These are phyloP conservation scores for Drosophila kurseongensis DNA, from an alignment of 1,140 invertebrate species.

Conservation along the genomic window DNA sequence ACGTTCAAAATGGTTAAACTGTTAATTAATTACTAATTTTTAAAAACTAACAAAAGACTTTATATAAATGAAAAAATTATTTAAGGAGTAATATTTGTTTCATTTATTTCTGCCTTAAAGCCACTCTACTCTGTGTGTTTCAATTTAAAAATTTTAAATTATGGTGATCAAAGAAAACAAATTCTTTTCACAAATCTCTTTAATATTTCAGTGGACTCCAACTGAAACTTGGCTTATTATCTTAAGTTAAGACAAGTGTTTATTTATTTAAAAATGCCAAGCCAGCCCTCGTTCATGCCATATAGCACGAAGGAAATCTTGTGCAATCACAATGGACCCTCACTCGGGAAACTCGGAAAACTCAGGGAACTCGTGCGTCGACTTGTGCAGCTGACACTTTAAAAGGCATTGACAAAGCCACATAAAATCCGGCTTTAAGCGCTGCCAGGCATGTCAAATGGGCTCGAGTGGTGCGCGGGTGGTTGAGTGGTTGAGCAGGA, in stretches of 20 bases:
- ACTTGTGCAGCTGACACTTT: conserved; percentile 71
- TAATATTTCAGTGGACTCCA: not conserved
- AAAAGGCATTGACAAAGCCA: conserved; percentile 67
- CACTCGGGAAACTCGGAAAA: conserved; percentile 8
- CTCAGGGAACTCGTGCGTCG: conserved; percentile 38
- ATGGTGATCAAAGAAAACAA: too few species aligned
- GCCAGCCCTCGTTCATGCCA: conserved; percentile 19
- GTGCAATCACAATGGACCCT: conserved; percentile 29
- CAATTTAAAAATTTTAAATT: too few species aligned
- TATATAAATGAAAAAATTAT: too few species aligned
- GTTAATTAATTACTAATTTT: too few species aligned
- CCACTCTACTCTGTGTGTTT: too few species aligned
- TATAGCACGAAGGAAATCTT: conserved; percentile 7
- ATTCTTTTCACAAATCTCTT: not conserved
- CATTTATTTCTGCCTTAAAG: too few species aligned
- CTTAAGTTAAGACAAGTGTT: not conserved
- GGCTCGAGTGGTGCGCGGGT: conserved; percentile 9
- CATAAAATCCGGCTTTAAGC: conserved; percentile 67
- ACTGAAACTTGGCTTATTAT: not conserved
- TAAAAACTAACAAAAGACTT: too few species aligned
- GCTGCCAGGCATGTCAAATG: conserved; percentile 64
- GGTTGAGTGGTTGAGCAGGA: conserved; percentile 18
- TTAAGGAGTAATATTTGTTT: too few species aligned
- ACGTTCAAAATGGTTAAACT: too few species aligned
- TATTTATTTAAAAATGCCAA: not conserved